Conservation (phyloP, 2,888 invertebrate genomes). For the Neria commutata region DNA sequence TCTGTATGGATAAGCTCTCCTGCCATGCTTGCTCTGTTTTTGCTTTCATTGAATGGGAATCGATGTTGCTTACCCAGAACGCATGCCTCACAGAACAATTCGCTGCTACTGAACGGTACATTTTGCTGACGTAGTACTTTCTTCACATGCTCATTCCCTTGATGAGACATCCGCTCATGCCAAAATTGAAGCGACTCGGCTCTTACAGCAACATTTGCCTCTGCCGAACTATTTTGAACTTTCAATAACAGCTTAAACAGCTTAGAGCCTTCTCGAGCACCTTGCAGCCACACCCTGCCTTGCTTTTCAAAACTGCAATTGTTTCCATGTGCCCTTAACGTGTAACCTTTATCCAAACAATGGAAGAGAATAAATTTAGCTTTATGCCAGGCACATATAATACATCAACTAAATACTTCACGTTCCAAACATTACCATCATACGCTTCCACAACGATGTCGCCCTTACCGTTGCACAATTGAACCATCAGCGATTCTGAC, state of each 20-base stretch:
- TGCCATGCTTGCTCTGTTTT: constrained; percentile 21
- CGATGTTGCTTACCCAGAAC: constrained; percentile 33
- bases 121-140: no score
- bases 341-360: no score
- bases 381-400: constrained; percentile 31
- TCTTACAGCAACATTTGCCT: no score
- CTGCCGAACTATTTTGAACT: no score
- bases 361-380: constrained; percentile 32
- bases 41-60: constrained; percentile 24
- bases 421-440: constrained; percentile 28
- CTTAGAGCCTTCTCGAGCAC: constrained; percentile 12
- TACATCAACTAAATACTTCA: constrained; percentile 31
- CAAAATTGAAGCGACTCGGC: constrained; percentile 31
- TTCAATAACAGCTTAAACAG: constrained; percentile 26
- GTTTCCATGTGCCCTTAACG: constrained; percentile 14
- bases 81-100: constrained; percentile 35
- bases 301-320: constrained; percentile 24
- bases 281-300: constrained; percentile 17
- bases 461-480: constrained; percentile 24
- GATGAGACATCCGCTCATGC: constrained; percentile 39
- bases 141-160: constrained; percentile 32
- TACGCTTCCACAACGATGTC: constrained; percentile 32
- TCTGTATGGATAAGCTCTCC: constrained; percentile 37
- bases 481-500: constrained; percentile 27
- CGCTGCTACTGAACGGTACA: no score